Percentiles rank a stretch among this genome's conserved stretches.
phyloP scores from a whole-genome alignment of 2,797 vertebrate species.

The Macropodus opercularis region DNA sequence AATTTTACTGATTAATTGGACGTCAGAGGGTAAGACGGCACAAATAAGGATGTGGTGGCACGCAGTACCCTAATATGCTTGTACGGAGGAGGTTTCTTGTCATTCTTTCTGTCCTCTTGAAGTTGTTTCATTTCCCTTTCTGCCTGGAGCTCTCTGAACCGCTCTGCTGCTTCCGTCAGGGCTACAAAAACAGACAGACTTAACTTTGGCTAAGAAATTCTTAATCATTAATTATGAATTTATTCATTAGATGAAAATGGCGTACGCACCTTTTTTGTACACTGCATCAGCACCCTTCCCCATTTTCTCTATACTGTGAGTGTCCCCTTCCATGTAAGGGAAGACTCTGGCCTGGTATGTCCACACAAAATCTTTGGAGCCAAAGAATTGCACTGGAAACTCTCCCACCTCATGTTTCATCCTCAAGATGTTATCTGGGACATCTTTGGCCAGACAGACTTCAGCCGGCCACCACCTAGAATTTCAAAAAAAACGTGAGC shows the following conservation, averaged over 20 bases:
- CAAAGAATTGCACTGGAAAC: slow-evolving; percentile 98
- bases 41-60: neutral
- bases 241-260: too few species aligned
- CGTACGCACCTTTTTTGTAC: slow-evolving; percentile 91
- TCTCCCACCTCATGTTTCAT: slow-evolving; percentile 97
- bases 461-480: slow-evolving; percentile 99
- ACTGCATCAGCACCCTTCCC: slow-evolving; percentile 94
- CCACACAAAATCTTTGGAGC: slow-evolving; percentile 98
- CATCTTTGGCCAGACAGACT: slow-evolving; percentile 91
- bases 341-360: slow-evolving; percentile 98
- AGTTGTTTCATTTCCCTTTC: slow-evolving; percentile 95
- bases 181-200: slow-evolving; percentile 76
- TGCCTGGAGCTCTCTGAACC: slow-evolving; percentile 93
- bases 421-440: slow-evolving; percentile 93
- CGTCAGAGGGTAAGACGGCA: neutral
- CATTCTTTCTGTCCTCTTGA: slow-evolving; percentile 96
- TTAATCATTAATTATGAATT: too few species aligned
- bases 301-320: slow-evolving; percentile 98
- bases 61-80: slow-evolving; percentile 93
- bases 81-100: slow-evolving; percentile 97
- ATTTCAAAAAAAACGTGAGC: slow-evolving; percentile 25
- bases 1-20: neutral
- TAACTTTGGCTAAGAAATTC: neutral
- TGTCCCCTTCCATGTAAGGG: slow-evolving; percentile 98
- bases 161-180: slow-evolving; percentile 91